Conservation (phyloP, 2,113 vertebrate genomes). For the Cyanoramphus novaezelandiae region DNA sequence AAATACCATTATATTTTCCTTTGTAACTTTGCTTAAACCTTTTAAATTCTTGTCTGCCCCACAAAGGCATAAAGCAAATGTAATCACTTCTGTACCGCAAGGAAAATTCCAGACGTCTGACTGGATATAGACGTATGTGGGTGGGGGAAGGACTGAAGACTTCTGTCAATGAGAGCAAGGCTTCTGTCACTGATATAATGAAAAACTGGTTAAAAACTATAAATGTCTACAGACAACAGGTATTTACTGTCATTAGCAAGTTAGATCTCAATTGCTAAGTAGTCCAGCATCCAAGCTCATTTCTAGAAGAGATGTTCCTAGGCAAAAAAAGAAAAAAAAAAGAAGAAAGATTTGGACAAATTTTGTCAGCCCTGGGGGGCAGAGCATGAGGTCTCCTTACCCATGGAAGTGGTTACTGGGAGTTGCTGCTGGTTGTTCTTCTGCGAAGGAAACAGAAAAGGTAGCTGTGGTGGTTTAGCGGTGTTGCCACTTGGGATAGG, state of each 20-base stretch:
- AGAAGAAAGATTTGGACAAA: background rate
- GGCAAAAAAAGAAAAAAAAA: background rate
- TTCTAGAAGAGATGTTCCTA: background rate
- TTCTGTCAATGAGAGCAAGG: background rate
- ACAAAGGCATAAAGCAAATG: background rate
- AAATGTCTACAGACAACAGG: background rate
- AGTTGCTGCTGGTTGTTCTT: background rate
- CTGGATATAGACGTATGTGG: background rate
- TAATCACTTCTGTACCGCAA: background rate
- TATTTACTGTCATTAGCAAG: background rate
- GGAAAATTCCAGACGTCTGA: background rate
- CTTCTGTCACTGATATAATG: background rate
- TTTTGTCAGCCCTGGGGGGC: background rate
- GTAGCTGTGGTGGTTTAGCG: background rate
- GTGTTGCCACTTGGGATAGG: background rate
- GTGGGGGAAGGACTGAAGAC: background rate
- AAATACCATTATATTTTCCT: slow-evolving; percentile 9
- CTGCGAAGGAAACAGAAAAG: background rate
- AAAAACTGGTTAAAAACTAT: background rate
- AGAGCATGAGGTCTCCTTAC: background rate
- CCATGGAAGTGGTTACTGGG: background rate
- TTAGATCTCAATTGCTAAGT: background rate
- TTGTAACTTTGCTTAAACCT: slow-evolving; percentile 43
- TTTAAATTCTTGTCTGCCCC: background rate
- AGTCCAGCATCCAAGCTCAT: background rate